Evolutionary conservation across 2,113 vertebrate species (phyloP).

Genomic region (Silurus glanis): DNA sequence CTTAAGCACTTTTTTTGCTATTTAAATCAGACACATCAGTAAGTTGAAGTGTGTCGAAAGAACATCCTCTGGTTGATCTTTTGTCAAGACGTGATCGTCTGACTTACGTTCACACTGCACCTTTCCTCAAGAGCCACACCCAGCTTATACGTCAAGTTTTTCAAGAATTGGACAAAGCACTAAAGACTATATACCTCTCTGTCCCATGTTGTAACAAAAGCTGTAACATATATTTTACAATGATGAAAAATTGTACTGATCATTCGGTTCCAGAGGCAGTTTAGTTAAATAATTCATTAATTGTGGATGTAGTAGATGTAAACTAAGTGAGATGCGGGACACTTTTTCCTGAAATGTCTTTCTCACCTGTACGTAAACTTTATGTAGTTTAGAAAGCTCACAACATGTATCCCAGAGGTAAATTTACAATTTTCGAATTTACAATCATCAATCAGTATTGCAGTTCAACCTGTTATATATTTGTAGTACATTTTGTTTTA

Average conservation of each 20-base stretch:
- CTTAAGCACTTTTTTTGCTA: neutral
- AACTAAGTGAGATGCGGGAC: neutral
- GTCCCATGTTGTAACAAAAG: neutral
- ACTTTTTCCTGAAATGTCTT: neutral
- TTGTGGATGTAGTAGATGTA: neutral
- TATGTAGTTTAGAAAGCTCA: too few species aligned
- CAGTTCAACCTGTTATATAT: neutral
- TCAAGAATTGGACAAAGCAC: neutral
- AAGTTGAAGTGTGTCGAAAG: neutral
- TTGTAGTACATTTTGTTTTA: neutral
- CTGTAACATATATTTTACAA: neutral
- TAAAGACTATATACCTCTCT: neutral
- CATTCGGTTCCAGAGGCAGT: neutral
- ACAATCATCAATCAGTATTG: neutral
- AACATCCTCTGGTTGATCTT: neutral
- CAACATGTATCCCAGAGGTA: too few species aligned
- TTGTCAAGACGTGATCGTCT: neutral
- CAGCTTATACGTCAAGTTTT: neutral
- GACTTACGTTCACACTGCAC: neutral
- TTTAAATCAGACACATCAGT: neutral
- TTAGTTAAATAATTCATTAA: neutral
- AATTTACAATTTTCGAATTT: neutral
- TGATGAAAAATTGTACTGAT: neutral
- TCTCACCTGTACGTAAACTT: too few species aligned
- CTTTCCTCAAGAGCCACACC: slow-evolving; percentile 1